Evolutionary conservation across 2,888 invertebrate genomes (phyloP).

Genomic region (Hirtodrosophila duncani): DNA sequence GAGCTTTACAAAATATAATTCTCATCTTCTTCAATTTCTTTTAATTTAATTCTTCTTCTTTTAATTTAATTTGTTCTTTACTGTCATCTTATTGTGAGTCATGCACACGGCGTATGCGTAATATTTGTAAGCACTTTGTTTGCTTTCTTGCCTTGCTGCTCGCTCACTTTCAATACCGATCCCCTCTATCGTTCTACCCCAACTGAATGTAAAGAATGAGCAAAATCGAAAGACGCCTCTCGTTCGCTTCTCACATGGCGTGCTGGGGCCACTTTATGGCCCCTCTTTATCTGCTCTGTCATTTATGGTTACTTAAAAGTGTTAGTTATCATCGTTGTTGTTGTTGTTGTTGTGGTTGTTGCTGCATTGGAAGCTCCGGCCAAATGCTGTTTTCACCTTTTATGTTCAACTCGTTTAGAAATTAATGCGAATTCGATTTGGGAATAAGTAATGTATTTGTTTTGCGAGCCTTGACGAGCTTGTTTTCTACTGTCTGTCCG

Average conservation of each 20-base stretch:
- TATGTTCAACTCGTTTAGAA: constrained; percentile 51
- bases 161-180: constrained; percentile 10
- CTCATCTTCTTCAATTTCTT: too few relatives aligned
- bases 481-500: constrained; percentile 9
- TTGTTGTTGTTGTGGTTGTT: constrained; percentile 24
- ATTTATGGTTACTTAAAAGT: constrained; percentile 48
- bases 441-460: constrained; percentile 24
- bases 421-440: constrained; percentile 63
- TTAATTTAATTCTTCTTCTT: too few relatives aligned
- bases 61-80: too few relatives aligned
- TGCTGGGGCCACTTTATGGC: constrained; percentile 45
- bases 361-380: not conserved
- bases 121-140: constrained; percentile 14
- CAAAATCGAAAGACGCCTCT: constrained; percentile 44
- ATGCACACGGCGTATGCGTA: constrained; percentile 20
- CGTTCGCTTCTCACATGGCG: constrained; percentile 31
- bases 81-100: constrained; percentile 21
- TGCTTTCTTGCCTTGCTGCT: not conserved
- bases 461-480: constrained; percentile 29
- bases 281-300: constrained; percentile 45
- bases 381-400: constrained; percentile 46
- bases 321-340: constrained; percentile 50
- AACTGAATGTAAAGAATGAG: too few relatives aligned
- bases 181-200: constrained; percentile 7
- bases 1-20: too few relatives aligned